Percentiles rank a stretch among this genome's conserved stretches.
These are phyloP conservation scores for Bombus huntii DNA, from an alignment of 1,140 invertebrate species.

Conservation along the genomic window DNA sequence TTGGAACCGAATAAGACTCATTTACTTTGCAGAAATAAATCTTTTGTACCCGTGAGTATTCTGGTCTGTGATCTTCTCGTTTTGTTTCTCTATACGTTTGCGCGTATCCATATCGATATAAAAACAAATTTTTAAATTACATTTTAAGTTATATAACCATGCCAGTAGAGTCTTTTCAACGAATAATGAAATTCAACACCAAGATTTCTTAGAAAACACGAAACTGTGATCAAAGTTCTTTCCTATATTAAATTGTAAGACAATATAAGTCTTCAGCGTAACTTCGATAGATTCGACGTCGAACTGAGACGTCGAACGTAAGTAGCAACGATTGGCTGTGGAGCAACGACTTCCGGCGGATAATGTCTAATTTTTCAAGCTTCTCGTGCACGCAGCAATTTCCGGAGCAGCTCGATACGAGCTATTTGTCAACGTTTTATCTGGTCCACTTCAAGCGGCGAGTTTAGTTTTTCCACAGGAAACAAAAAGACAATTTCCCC, in stretches of 20 bases:
- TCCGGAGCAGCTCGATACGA: background rate
- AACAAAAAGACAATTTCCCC: background rate
- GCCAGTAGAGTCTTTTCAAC: background rate
- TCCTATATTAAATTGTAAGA: background rate
- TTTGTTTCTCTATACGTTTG: no score
- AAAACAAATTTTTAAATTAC: background rate
- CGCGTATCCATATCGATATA: no score
- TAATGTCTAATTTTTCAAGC: constrained; percentile 32
- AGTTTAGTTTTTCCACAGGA: background rate
- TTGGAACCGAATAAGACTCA: no score
- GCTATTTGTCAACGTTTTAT: constrained; percentile 26
- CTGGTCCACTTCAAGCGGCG: background rate
- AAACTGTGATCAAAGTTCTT: background rate
- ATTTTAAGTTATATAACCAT: background rate
- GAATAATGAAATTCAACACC: background rate
- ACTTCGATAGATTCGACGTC: background rate
- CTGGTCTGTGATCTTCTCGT: no score
- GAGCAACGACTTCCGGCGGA: background rate
- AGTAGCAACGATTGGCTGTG: background rate
- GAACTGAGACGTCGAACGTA: background rate
- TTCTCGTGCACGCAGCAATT: constrained; percentile 22
- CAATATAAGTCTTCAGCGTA: background rate
- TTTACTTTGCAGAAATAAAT: no score
- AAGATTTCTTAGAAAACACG: no score
- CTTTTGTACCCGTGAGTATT: no score